A percentile compares a stretch with the other conserved stretches of the same genome.
phyloP scores from a whole-genome alignment of 2,797 vertebrate genomes.

The Luscinia megarhynchos region DNA sequence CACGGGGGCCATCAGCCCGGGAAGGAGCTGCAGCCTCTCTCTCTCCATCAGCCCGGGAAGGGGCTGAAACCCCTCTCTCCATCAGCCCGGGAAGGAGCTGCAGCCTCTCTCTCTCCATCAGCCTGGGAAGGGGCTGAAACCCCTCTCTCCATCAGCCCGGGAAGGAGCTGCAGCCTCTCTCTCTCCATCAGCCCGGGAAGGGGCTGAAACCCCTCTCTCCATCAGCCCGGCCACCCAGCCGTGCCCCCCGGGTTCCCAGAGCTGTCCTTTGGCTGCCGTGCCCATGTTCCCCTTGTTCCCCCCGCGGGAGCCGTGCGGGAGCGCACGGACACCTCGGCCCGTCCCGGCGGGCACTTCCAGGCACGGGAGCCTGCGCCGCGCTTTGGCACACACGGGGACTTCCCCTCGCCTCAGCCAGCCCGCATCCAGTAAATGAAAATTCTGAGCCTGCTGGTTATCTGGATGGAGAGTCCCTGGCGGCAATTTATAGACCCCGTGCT shows the following conservation, averaged over 20 bases:
- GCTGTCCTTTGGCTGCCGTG: neutral
- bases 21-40: too few relatives aligned
- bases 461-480: constrained; percentile 49
- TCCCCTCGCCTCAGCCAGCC: neutral
- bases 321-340: neutral
- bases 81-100: neutral
- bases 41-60: too few relatives aligned
- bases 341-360: neutral
- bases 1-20: neutral
- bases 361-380: neutral
- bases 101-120: too few relatives aligned
- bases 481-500: neutral
- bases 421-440: constrained; percentile 54
- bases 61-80: too few relatives aligned
- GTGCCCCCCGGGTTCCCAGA: neutral
- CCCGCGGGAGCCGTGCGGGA: accelerated
- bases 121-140: too few relatives aligned
- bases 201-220: neutral
- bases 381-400: neutral
- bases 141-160: too few relatives aligned
- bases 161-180: neutral
- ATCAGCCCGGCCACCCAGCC: neutral
- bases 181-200: neutral
- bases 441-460: neutral
- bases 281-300: accelerated